These are phyloP conservation scores for Eupelmus urozonus DNA, from an alignment of 2,888 invertebrate genomes.

Conservation along the genomic window DNA sequence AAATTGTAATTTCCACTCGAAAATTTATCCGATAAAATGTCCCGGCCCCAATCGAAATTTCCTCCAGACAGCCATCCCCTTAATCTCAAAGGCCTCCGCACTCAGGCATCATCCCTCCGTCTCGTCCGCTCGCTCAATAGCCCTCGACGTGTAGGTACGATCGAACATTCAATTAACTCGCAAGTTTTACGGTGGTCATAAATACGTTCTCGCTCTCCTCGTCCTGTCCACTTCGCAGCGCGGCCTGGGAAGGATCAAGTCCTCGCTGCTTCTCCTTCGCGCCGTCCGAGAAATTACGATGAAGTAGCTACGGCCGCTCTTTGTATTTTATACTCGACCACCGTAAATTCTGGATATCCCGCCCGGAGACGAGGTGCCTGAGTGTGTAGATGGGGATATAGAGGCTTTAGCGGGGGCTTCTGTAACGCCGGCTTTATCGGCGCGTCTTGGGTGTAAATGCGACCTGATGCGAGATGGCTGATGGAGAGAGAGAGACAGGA, in stretches of 20 bases:
- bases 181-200: conserved; percentile 62
- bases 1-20: no score
- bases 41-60: background rate
- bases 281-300: conserved; percentile 53
- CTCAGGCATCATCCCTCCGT: background rate
- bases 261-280: background rate
- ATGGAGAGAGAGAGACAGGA: no score
- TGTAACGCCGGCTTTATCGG: background rate
- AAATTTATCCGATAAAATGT: background rate
- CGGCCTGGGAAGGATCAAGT: background rate
- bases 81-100: no score
- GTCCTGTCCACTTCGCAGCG: background rate
- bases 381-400: background rate
- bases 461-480: no score
- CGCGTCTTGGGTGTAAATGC: conserved; percentile 7
- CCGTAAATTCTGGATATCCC: conserved; percentile 50
- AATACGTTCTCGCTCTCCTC: conserved; percentile 55
- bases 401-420: background rate
- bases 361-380: no score
- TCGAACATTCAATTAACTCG: conserved; percentile 62
- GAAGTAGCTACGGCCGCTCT: conserved; percentile 25
- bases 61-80: no score
- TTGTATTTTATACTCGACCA: conserved; percentile 53
- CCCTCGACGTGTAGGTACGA: conserved; percentile 13
- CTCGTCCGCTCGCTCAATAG: background rate